Evolutionary conservation across 2,113 vertebrate species (phyloP).

Genomic region (Gobiocypris rarus): DNA sequence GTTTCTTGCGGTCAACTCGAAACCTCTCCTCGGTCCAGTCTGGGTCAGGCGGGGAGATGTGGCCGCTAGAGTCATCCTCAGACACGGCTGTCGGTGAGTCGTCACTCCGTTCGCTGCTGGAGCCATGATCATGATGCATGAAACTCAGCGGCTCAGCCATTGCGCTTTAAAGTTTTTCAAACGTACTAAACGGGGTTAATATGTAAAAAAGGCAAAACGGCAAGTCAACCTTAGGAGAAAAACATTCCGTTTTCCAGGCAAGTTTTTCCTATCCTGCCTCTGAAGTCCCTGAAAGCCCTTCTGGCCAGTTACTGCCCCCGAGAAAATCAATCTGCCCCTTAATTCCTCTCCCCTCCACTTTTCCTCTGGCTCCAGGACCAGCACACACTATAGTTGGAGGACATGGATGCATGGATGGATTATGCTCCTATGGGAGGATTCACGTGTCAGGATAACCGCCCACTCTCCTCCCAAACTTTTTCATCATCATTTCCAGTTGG

Average conservation of each 20-base stretch:
- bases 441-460: slow-evolving; percentile 43
- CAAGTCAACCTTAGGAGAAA: slow-evolving; percentile 37
- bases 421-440: slow-evolving; percentile 27
- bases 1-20: slow-evolving; percentile 96
- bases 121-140: slow-evolving; percentile 87
- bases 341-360: slow-evolving; percentile 28
- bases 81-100: slow-evolving; percentile 88
- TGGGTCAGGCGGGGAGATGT: slow-evolving; percentile 79
- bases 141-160: slow-evolving; percentile 89
- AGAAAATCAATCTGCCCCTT: slow-evolving; percentile 24
- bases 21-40: slow-evolving; percentile 97
- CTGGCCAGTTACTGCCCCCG: slow-evolving; percentile 15
- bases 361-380: slow-evolving; percentile 32
- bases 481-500: not conserved
- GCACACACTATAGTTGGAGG: slow-evolving; percentile 20
- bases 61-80: slow-evolving; percentile 86
- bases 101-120: slow-evolving; percentile 92
- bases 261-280: not conserved
- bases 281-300: slow-evolving; percentile 1
- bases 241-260: slow-evolving; percentile 21
- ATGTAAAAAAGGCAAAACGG: slow-evolving; percentile 25
- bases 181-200: slow-evolving; percentile 64
- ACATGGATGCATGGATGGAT: slow-evolving; percentile 36
- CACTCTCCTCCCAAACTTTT: slow-evolving; percentile 42
- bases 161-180: slow-evolving; percentile 64